Evolutionary conservation across 37 sponge, comb jelly and placozoan genomes (phyloP).

Genomic region (Mnemiopsis leidyi): DNA sequence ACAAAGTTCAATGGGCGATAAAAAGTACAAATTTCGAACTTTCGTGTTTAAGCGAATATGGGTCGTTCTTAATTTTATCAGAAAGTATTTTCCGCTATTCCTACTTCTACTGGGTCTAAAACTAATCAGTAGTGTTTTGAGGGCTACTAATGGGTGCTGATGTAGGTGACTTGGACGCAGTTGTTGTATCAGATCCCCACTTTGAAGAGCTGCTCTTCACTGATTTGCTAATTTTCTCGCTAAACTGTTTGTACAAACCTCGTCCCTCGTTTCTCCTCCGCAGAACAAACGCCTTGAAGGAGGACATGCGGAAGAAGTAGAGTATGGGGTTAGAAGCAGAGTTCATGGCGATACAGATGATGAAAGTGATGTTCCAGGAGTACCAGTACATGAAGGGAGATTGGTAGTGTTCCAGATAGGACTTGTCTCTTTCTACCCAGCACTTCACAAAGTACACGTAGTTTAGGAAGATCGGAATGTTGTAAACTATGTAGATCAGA

Average conservation of each 20-base stretch:
- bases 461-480: not conserved
- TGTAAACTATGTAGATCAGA: not conserved
- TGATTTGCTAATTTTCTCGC: no score
- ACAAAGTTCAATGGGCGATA: no score
- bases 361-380: slow-evolving; percentile 23
- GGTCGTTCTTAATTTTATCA: no score
- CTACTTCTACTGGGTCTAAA: no score
- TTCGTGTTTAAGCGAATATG: no score
- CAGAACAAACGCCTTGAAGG: not conserved
- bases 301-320: slow-evolving; percentile 11
- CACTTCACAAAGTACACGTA: not conserved
- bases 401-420: not conserved
- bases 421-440: not conserved
- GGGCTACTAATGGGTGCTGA: no score
- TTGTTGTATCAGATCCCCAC: no score
- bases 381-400: slow-evolving; percentile 18
- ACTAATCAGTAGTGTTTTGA: no score
- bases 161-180: no score
- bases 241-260: not conserved
- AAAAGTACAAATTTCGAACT: no score
- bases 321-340: slow-evolving; percentile 9
- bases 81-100: no score
- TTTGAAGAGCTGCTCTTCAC: no score
- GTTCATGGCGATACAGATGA: slow-evolving; percentile 34
- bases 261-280: not conserved